phyloP scores from a whole-genome alignment of 1,140 invertebrate genomes.

The Oreohelix idahoensis region DNA sequence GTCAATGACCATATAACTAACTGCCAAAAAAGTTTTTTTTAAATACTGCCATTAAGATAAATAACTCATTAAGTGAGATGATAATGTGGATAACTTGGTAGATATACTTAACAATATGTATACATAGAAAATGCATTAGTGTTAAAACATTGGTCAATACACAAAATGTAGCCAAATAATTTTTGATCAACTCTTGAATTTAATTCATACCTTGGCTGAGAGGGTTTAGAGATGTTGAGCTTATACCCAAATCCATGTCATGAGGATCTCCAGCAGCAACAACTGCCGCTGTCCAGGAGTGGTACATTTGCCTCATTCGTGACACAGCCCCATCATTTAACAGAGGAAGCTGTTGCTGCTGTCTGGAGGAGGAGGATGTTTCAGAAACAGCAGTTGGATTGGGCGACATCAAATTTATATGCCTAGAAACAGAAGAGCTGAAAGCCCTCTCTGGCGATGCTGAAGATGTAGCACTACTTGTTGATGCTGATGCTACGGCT shows the following conservation, averaged over 20 bases:
- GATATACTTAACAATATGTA: no score
- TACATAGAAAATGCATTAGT: no score
- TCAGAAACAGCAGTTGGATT: neutral
- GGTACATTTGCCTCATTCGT: slow-evolving; percentile 16
- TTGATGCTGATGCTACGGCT: neutral
- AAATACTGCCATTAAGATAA: no score
- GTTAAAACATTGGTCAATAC: no score
- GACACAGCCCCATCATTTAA: neutral
- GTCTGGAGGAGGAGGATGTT: neutral
- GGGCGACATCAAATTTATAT: neutral
- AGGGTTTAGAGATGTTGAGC: slow-evolving; percentile 3
- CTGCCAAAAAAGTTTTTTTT: no score
- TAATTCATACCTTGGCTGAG: slow-evolving; percentile 2
- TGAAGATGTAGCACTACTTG: neutral
- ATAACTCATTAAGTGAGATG: no score
- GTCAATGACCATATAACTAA: no score
- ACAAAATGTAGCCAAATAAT: no score
- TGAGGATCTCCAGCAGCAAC: slow-evolving; percentile 17
- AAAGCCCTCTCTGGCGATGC: neutral
- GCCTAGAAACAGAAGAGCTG: neutral
- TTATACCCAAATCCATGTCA: neutral
- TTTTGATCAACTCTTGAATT: neutral
- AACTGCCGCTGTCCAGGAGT: slow-evolving; percentile 6
- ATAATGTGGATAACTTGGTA: no score
- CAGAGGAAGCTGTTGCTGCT: neutral